These are phyloP conservation scores for Spilarctia lutea DNA, from an alignment of 2,888 invertebrate species.

Conservation along the genomic window DNA sequence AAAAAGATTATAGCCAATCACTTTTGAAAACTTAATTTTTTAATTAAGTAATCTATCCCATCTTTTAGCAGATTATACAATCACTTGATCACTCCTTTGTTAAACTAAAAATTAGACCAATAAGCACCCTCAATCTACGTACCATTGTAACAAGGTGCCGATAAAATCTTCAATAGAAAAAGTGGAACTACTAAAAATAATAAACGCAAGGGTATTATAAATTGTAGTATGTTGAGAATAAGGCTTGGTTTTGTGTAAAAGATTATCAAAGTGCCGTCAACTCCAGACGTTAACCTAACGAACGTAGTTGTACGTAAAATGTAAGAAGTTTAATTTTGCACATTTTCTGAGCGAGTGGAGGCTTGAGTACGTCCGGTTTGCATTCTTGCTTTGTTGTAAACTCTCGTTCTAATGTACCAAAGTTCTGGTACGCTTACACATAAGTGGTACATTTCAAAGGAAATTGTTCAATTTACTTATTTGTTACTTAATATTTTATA, in stretches of 20 bases:
- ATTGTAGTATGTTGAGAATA: slow-evolving; percentile 5
- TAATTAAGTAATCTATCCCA: not conserved
- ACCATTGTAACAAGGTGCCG: slow-evolving; percentile 42
- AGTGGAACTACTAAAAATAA: slow-evolving; percentile 30
- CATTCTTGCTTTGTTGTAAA: slow-evolving; percentile 16
- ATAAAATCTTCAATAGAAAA: slow-evolving; percentile 52
- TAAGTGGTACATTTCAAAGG: slow-evolving; percentile 12
- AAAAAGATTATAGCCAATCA: too few species aligned
- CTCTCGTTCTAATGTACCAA: slow-evolving; percentile 9
- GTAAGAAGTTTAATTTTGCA: slow-evolving; percentile 33
- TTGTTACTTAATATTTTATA: slow-evolving; percentile 4
- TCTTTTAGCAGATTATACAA: not conserved
- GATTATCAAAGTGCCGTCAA: slow-evolving; percentile 41
- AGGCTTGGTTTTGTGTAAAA: slow-evolving; percentile 26
- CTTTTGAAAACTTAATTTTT: not conserved
- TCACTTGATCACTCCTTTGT: slow-evolving; percentile 14
- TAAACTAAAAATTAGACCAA: slow-evolving; percentile 29
- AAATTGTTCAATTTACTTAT: slow-evolving; percentile 12
- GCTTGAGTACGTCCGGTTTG: slow-evolving; percentile 23
- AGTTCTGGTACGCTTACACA: slow-evolving; percentile 2
- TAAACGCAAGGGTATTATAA: slow-evolving; percentile 3
- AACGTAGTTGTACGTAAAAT: slow-evolving; percentile 20
- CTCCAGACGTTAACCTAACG: slow-evolving; percentile 46
- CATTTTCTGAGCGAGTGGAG: slow-evolving; percentile 8
- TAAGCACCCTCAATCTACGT: slow-evolving; percentile 37